A percentile compares a stretch with the other conserved stretches of the same genome.
These are phyloP conservation scores for Rhopalosiphum maidis DNA, from an alignment of 1,140 invertebrate genomes.

Conservation along the genomic window DNA sequence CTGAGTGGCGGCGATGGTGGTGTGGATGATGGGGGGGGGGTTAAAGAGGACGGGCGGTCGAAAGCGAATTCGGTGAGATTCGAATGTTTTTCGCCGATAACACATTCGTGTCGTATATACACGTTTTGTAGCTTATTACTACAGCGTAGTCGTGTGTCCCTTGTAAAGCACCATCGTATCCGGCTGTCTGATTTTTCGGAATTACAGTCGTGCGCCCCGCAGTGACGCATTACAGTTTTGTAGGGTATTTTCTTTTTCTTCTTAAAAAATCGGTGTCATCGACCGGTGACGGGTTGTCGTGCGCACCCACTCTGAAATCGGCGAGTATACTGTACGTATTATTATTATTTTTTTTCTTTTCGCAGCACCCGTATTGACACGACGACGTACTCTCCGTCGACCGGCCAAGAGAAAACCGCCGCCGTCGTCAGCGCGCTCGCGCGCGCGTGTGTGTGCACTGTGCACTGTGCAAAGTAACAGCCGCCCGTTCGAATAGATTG, in stretches of 20 bases:
- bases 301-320: not conserved
- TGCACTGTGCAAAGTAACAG: too few species aligned
- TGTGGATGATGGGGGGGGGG: too few species aligned
- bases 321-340: not conserved
- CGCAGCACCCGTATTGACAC: too few species aligned
- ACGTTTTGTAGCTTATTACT: not conserved
- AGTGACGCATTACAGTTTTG: not conserved
- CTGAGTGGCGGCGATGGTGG: too few species aligned
- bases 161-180: not conserved
- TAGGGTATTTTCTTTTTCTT: not conserved
- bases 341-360: too few species aligned
- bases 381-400: too few species aligned
- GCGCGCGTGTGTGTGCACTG: too few species aligned
- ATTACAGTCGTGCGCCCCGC: not conserved
- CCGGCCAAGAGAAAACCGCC: too few species aligned
- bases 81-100: not conserved
- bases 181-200: not conserved
- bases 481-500: not conserved
- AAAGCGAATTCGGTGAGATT: not conserved
- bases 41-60: not conserved
- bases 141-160: not conserved
- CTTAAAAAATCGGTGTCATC: not conserved
- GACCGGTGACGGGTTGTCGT: too few species aligned
- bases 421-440: accelerated
- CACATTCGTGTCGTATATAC: not conserved